Conservation (phyloP, 2,797 vertebrate genomes). For the Perodicticus potto region DNA sequence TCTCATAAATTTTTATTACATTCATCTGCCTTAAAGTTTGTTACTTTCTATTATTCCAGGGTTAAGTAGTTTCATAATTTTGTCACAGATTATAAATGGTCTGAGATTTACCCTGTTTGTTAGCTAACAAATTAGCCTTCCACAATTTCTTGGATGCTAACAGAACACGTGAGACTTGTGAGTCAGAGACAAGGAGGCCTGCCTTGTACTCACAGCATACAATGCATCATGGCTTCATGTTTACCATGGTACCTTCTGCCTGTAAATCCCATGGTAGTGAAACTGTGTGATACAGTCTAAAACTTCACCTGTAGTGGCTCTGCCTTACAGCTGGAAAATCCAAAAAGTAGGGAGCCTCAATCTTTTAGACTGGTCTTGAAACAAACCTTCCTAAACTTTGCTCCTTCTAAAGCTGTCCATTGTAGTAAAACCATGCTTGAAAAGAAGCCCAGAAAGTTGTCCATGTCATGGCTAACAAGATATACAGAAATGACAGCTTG, state of each 20-base stretch:
- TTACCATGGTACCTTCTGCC: neutral
- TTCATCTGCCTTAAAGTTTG: neutral
- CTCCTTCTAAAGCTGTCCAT: neutral
- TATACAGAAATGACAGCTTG: neutral
- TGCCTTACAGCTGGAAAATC: neutral
- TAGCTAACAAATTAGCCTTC: neutral
- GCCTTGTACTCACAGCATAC: neutral
- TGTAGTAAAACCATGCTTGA: neutral
- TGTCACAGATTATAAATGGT: neutral
- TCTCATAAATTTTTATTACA: neutral
- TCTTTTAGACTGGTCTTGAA: neutral
- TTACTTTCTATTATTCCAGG: neutral
- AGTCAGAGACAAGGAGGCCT: neutral
- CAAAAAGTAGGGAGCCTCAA: neutral
- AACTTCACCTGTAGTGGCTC: neutral
- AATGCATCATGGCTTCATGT: neutral
- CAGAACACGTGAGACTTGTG: neutral
- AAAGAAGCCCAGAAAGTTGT: neutral
- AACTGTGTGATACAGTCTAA: neutral
- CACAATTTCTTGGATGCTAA: neutral
- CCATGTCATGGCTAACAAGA: neutral
- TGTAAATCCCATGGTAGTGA: neutral
- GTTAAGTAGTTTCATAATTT: neutral
- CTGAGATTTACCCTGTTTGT: neutral
- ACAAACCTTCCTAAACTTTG: neutral